Base-by-base conservation (phyloP, 2,888 invertebrate genomes). In the Petrolisthes cinctipes region DNA sequence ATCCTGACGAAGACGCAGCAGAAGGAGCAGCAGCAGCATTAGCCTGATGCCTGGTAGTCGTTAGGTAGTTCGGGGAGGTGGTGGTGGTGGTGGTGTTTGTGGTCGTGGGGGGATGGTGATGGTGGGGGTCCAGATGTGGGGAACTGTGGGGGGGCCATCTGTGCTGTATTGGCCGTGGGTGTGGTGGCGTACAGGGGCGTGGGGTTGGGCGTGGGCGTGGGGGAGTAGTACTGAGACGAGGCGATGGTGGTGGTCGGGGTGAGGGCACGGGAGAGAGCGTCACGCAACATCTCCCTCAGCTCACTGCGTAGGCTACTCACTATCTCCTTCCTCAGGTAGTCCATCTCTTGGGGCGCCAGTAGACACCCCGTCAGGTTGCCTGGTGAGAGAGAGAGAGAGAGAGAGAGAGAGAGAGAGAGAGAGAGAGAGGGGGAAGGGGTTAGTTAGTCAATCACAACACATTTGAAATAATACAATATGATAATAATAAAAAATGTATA, bases 241-340 rank as follows among this genome's bases (percentile, higher is more conserved):
- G 87, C 75, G 37, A 81, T 83, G n/a, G 82, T 79, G 57, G 87
- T 86, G 53, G 87, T 89, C 11, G 89, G 89, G 5, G 85, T 86
- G 51, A 89, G 82, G 79, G 89, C 87, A 51, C 86, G 83, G 51
- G 87, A 56, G 0, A 89, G 85, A 56, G 87, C 87, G n/a, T 89
- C 89, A 5, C 91, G 90, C 54, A 92, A 84, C 85, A 92, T 87
- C 68, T 91, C 90, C 7, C 91, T 90, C 20, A 92, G 91, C 90
- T 93, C 93, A 5, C 90, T 91, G 37, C 92, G 91, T 56, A 93
- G 90, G 85, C 92, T 92, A 9, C 91, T 88, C 4, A 92, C 91
- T 53, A 93, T 92, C 76, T 93, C 93, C 81, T 92, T 91, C 86
- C 92, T 92, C 82, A 93, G 88, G 83, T 91, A 91, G 68, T 92